phyloP scores from a whole-genome alignment of 2,888 invertebrate species.

The Heliconius charithonia region DNA sequence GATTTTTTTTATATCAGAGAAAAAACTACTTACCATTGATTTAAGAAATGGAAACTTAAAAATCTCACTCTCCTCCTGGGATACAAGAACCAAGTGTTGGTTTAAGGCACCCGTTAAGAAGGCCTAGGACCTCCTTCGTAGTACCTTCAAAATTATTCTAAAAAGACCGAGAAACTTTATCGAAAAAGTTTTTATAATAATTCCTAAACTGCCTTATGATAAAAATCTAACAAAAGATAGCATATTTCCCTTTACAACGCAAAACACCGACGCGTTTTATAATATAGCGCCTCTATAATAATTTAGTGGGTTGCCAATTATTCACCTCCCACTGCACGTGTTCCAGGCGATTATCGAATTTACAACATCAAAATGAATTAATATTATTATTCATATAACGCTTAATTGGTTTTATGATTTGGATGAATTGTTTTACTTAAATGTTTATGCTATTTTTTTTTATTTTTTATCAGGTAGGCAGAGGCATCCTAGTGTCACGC shows the following conservation, averaged over 20 bases:
- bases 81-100: too few relatives aligned
- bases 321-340: conserved; percentile 32
- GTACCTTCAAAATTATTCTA: too few relatives aligned
- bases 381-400: conserved; percentile 21
- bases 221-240: neutral
- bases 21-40: too few relatives aligned
- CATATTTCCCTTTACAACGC: neutral
- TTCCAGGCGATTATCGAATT: conserved; percentile 40
- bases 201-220: neutral
- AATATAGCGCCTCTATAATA: conserved; percentile 17
- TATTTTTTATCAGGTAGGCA: too few relatives aligned
- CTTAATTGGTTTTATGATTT: conserved; percentile 2
- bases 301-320: conserved; percentile 31
- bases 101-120: too few relatives aligned
- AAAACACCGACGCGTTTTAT: conserved; percentile 21
- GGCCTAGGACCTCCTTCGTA: too few relatives aligned
- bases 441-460: too few relatives aligned
- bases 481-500: too few relatives aligned
- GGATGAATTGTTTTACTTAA: neutral
- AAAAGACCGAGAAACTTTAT: neutral
- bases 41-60: too few relatives aligned
- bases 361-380: conserved; percentile 36
- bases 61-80: too few relatives aligned
- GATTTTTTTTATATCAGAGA: too few relatives aligned
- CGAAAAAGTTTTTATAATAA: neutral